These are phyloP conservation scores for Pilophorus perplexus DNA, from an alignment of 2,888 invertebrate species.

Conservation along the genomic window DNA sequence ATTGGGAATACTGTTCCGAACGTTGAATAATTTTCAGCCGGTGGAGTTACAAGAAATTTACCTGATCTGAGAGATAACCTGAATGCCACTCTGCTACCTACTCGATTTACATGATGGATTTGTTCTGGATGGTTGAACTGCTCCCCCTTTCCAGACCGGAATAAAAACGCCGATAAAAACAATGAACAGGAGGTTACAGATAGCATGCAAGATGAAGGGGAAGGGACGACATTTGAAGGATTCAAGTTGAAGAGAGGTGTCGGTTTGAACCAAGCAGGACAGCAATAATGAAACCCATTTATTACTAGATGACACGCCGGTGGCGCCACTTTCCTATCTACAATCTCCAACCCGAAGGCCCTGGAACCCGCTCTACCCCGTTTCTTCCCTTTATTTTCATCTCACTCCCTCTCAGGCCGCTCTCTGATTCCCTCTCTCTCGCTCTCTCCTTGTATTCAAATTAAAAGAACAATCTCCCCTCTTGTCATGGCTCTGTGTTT, in stretches of 20 bases:
- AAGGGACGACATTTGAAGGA: slow-evolving; percentile 27
- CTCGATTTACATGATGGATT: slow-evolving; percentile 19
- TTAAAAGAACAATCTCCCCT: slow-evolving; percentile 41
- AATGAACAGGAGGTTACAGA: slow-evolving; percentile 31
- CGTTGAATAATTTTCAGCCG: too few relatives aligned
- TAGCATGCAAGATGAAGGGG: slow-evolving; percentile 19
- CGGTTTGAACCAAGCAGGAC: slow-evolving; percentile 33
- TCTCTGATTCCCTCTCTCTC: slow-evolving; percentile 11
- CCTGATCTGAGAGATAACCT: too few relatives aligned
- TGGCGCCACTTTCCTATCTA: slow-evolving; percentile 44
- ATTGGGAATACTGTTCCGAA: too few relatives aligned
- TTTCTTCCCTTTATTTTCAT: slow-evolving; percentile 19
- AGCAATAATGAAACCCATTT: slow-evolving; percentile 45
- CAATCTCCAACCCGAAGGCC: slow-evolving; percentile 32
- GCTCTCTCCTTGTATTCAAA: slow-evolving; percentile 41
- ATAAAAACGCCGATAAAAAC: slow-evolving; percentile 2
- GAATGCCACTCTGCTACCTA: slow-evolving; percentile 4
- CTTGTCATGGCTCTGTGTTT: slow-evolving; percentile 37
- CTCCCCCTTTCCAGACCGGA: slow-evolving; percentile 11
- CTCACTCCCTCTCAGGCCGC: slow-evolving; percentile 13
- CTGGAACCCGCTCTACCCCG: slow-evolving; percentile 25
- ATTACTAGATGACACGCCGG: slow-evolving; percentile 44
- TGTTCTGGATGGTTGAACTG: slow-evolving; percentile 8
- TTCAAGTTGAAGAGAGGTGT: slow-evolving; percentile 38
- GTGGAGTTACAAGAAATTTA: too few relatives aligned